phyloP scores from a whole-genome alignment of 1,140 invertebrate species.

The Ctenoplectra terminalis region DNA sequence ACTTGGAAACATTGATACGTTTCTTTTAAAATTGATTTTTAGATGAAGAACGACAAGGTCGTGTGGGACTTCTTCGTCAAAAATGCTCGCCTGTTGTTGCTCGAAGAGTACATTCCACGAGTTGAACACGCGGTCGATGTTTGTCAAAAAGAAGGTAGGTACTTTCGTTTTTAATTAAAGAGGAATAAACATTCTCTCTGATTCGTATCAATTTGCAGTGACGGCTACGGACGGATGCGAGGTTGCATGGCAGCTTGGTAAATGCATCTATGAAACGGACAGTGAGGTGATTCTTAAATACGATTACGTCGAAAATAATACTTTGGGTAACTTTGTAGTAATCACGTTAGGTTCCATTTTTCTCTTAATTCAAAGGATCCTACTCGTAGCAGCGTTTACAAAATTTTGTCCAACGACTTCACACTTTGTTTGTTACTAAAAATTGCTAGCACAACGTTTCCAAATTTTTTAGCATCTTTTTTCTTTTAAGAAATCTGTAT shows the following conservation, averaged over 20 bases:
- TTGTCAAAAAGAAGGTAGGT: background rate
- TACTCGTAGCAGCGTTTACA: background rate
- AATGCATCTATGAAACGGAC: slow-evolving; percentile 48
- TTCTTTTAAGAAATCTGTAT: no score
- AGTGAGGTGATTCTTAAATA: slow-evolving; percentile 52
- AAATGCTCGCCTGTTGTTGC: background rate
- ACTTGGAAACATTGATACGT: background rate
- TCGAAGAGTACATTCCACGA: background rate
- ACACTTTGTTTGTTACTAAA: background rate
- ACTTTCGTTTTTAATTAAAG: background rate
- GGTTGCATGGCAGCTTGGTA: slow-evolving; percentile 48
- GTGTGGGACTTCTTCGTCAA: background rate
- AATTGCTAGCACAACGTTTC: no score
- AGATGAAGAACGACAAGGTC: slow-evolving; percentile 54
- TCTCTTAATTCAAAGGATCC: no score
- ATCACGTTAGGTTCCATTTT: no score
- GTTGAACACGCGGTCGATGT: background rate
- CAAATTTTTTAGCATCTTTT: no score
- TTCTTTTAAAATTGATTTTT: background rate
- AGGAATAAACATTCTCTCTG: no score
- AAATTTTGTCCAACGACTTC: no score
- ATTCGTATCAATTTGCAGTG: slow-evolving; percentile 40
- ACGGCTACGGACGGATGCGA: slow-evolving; percentile 55
- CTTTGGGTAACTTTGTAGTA: no score
- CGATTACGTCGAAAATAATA: background rate